Evolutionary conservation across 2,888 invertebrate genomes (phyloP), one percentile per base, ranked within the genome.

Genomic region (Odontomyia ornata): DNA sequence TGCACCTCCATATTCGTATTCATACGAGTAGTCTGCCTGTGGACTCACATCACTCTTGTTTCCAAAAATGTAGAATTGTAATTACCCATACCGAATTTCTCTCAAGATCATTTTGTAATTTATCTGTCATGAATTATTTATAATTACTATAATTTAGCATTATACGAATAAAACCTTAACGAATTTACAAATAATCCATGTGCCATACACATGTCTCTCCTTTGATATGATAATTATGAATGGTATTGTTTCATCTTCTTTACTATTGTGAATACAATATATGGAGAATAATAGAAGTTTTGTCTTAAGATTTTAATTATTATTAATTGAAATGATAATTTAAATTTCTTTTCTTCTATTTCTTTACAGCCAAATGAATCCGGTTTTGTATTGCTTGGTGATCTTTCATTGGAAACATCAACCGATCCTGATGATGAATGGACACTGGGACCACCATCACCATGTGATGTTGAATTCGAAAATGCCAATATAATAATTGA

Each of bases 401-500:
- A 89, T 80, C 88, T 89, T 78, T 88, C 89, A 76, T 85, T 89
- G 81, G 90, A 91, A 82, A 89, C 90, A 78, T 89, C 90, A 77
- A 89, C 89, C 80, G 89, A 90, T 80, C 91, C 90, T 81, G 91
- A 92, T 84, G 88, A 89, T 84, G 90, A 90, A 87, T 83, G 86
- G 86, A 80, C 89, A 85, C 80, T 86, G 89, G 91, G 90, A 80
- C 92, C 92, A 80, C 94, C 94, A 56, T 93, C 94, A 83, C 95
- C 95, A 46, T 94, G 94, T 88, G 91, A 92, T 88, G 93, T 95
- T 83, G 90, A 91, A 82, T 95, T 96, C 88, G 90, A 92, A 86
- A 95, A 95, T 88, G 95, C 93, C 87, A 95, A 95, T 88, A 90
- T 96, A 85, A 91, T 96, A 87, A 96, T 96, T 88, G 95, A 95